Conservation (phyloP, 2,113 vertebrate species). For the Oryzias curvinotus region DNA sequence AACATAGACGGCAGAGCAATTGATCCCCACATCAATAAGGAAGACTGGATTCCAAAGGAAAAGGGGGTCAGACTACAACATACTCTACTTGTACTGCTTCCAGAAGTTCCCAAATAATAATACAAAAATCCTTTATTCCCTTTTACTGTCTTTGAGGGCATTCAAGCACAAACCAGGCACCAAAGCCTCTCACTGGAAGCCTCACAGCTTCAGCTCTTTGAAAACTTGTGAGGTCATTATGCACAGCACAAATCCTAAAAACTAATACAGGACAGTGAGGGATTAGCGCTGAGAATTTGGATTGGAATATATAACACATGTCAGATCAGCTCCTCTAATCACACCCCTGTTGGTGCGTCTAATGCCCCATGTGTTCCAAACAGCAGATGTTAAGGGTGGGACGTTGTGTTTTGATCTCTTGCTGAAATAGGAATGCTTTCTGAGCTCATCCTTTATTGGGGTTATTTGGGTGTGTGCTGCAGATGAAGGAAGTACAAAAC, state of each 20-base stretch:
- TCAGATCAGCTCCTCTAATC: conserved; percentile 33
- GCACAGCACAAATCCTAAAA: conserved; percentile 34
- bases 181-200: not conserved
- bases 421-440: conserved; percentile 11
- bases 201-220: not conserved
- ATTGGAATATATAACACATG: conserved; percentile 15
- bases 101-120: not conserved
- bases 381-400: conserved; percentile 27
- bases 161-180: not conserved
- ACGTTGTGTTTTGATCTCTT: conserved; percentile 28
- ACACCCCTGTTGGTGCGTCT: conserved; percentile 15
- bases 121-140: not conserved
- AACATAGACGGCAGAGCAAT: conserved; percentile 40
- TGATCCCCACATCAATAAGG: conserved; percentile 53
- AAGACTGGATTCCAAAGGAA: conserved; percentile 55
- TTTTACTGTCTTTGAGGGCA: not conserved
- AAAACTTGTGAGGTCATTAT: conserved; percentile 20
- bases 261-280: conserved; percentile 14
- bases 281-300: conserved; percentile 41
- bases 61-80: conserved; percentile 1
- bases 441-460: conserved; percentile 17
- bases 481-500: not conserved
- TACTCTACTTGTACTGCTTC: not conserved
- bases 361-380: conserved; percentile 30
- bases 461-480: conserved; percentile 15